A percentile compares a stretch with the other conserved stretches of the same genome.
Conservation (phyloP, 2,797 vertebrate genomes). For the Cyclura pinguis region DNA sequence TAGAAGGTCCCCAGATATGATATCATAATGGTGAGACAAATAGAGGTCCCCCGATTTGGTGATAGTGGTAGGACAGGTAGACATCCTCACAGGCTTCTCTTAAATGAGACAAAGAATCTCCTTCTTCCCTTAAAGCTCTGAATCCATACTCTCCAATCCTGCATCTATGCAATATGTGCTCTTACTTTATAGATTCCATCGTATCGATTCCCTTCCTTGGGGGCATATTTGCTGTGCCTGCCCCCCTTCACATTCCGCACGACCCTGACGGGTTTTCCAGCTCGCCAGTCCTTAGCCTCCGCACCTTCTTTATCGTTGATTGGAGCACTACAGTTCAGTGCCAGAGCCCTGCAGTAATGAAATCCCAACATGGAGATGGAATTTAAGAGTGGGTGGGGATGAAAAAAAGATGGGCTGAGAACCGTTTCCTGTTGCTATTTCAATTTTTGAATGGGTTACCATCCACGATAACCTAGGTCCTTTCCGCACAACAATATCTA, state of each 20-base stretch:
- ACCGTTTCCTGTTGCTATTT: no score
- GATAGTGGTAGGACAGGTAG: no score
- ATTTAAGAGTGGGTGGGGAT: no score
- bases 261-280: conserved; percentile 93
- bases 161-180: no score
- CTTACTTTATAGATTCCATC: conserved; percentile 97
- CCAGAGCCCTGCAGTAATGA: conserved; percentile 85
- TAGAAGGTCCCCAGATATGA: no score
- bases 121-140: not conserved
- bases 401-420: no score
- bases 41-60: no score
- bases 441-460: not conserved
- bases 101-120: not conserved
- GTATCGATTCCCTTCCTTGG: conserved; percentile 94
- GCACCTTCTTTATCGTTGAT: conserved; percentile 92
- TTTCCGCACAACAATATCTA: no score
- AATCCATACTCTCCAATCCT: rapidly evolving
- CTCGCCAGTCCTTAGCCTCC: conserved; percentile 93
- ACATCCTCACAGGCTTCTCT: no score
- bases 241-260: conserved; percentile 93
- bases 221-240: conserved; percentile 94
- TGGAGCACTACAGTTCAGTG: conserved; percentile 92
- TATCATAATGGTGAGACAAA: no score
- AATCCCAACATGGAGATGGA: no score
- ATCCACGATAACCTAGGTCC: not conserved